Evolutionary conservation across 2,797 vertebrate genomes (phyloP).

Genomic region (Microctenopoma stevenorrisi): DNA sequence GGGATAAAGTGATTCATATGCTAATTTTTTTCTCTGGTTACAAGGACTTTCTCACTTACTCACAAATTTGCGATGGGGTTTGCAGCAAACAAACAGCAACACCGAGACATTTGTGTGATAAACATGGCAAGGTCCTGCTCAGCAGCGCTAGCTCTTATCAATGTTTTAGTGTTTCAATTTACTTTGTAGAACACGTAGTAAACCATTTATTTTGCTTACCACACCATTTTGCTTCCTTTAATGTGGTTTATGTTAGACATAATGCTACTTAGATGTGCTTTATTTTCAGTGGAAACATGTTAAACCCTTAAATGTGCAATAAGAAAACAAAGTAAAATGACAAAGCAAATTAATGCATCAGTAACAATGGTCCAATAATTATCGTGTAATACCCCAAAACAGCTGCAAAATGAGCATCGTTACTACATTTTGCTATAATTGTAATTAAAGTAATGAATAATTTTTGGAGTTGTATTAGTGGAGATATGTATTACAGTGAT

Average conservation of each 20-base stretch:
- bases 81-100: conserved; percentile 10
- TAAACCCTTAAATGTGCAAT: conserved; percentile 2
- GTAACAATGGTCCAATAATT: no score
- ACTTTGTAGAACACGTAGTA: conserved; percentile 16
- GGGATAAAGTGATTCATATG: conserved; percentile 39
- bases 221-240: conserved; percentile 1
- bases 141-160: conserved; percentile 16
- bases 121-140: conserved; percentile 11
- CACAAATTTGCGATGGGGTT: conserved; percentile 17
- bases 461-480: no score
- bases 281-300: conserved; percentile 14
- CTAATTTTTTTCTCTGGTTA: conserved; percentile 32
- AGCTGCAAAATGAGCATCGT: no score
- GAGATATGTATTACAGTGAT: no score
- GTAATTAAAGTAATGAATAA: no score
- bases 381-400: no score
- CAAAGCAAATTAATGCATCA: neutral
- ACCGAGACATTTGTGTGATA: conserved; percentile 4
- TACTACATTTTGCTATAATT: no score
- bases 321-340: neutral
- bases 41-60: conserved; percentile 24
- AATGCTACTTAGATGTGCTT: conserved; percentile 1
- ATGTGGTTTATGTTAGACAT: conserved; percentile 7
- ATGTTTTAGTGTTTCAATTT: conserved; percentile 47
- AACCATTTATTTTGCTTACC: conserved; percentile 23